Percentiles rank a stretch among this genome's conserved stretches.
These are phyloP conservation scores for Nesospiza acunhae DNA, from an alignment of 2,113 vertebrate species.

Conservation along the genomic window DNA sequence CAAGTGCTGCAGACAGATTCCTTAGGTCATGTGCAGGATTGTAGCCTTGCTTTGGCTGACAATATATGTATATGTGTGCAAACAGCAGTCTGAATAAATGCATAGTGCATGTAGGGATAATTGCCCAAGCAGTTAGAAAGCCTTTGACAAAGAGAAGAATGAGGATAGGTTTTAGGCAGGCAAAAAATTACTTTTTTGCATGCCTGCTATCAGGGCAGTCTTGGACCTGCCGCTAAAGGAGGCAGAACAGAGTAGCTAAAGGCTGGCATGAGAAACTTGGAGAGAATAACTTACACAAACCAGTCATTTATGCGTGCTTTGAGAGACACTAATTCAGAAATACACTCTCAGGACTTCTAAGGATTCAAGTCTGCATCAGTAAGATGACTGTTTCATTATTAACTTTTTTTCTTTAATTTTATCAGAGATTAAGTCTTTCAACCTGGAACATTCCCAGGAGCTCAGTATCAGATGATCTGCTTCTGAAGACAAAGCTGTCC, in stretches of 20 bases:
- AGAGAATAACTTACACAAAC: neutral
- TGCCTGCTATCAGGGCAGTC: neutral
- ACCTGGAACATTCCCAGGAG: neutral
- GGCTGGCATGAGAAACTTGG: neutral
- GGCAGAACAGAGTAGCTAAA: neutral
- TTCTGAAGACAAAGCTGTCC: neutral
- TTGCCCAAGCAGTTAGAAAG: neutral
- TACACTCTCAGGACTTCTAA: neutral
- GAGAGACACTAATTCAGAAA: neutral
- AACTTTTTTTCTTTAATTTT: neutral
- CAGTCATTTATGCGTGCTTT: rapidly evolving
- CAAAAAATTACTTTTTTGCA: neutral
- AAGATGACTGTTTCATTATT: neutral
- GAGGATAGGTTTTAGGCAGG: neutral
- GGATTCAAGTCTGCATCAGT: neutral
- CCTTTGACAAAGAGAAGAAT: neutral
- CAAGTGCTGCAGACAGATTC: neutral
- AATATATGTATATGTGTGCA: neutral
- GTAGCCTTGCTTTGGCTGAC: neutral
- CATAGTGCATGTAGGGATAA: neutral
- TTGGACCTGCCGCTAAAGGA: neutral
- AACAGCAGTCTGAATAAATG: neutral
- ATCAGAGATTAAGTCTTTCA: neutral
- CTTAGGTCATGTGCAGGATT: neutral
- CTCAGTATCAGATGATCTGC: neutral